Conservation (phyloP, 2,888 invertebrate species). For the Drosophila birchii region DNA sequence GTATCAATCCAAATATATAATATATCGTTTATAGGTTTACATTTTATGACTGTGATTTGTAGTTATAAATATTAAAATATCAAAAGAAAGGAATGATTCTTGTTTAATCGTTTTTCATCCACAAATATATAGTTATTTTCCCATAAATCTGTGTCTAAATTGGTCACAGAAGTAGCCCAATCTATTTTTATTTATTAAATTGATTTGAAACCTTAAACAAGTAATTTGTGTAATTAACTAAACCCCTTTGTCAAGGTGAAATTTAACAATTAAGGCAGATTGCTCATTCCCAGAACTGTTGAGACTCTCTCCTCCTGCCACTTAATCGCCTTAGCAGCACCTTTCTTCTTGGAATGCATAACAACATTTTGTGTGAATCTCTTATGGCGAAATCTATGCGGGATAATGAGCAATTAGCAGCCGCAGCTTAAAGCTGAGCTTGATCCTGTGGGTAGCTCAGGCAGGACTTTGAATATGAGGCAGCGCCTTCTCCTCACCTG, state of each 20-base stretch:
- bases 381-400: conserved; percentile 16
- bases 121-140: no score
- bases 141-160: background rate
- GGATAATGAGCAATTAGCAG: conserved; percentile 46
- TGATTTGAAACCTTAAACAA: background rate
- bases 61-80: background rate
- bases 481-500: conserved; percentile 12
- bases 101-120: background rate
- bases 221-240: background rate
- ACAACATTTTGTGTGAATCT: conserved; percentile 11
- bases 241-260: background rate
- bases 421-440: conserved; percentile 26
- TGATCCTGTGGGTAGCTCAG: background rate
- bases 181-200: background rate
- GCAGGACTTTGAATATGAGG: conserved; percentile 1
- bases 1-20: background rate
- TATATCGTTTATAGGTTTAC: background rate
- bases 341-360: conserved; percentile 9
- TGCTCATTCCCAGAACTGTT: background rate
- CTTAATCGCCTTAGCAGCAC: conserved; percentile 1
- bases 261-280: conserved; percentile 2
- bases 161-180: background rate
- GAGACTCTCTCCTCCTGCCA: conserved; percentile 1
- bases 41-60: background rate
- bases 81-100: background rate